Base-by-base conservation (phyloP, 1,140 invertebrate genomes). In the Ericerus pela region DNA sequence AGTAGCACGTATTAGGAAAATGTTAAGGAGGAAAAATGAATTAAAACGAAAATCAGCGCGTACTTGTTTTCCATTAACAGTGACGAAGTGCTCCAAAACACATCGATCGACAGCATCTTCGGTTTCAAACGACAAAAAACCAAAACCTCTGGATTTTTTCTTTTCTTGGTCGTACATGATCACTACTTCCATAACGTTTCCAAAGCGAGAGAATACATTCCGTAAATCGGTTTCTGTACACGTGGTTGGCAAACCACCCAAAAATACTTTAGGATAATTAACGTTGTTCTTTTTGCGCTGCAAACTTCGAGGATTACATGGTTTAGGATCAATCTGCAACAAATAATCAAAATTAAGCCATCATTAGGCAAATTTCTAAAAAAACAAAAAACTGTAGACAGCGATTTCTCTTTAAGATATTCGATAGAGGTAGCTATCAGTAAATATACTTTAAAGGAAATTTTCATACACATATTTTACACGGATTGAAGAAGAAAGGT, bases 81-180 rank as follows among this genome's bases (percentile, higher is more conserved):
- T 90, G 68, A 94, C 87, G 75, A 88, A 95, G 74, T 94, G 90
- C 70, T 94, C 90, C 57, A 81, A 80, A 62, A 89, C 89, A 65
- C 91, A 89, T 70, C 86, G 78, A 68, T 94, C 88, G 63, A 94
- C 88, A 24, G 87, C 84, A 59, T 92, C 85, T 73, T 95, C 90
- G 64, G 85, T 86, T 72, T 94, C 90, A 73, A 94, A 95, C 59
- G 90, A 92, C 68, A 95, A 78, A 77, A 95, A 95, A 63, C 91
- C 91, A 76, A 95, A 95, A 89, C 87, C 90, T 76, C 90, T 76
- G 1, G 91, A 93, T 76, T 94, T 92, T 71, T 94, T 93, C 70
- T 94, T 93, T 69, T 95, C 90, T 69, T 96, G 91, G 69, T 96
- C 93, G 70, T 93, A 95, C 93, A 96, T 96, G 61, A 96, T 96